Conservation (phyloP, 2,113 vertebrate genomes). For the Serinus canaria region DNA sequence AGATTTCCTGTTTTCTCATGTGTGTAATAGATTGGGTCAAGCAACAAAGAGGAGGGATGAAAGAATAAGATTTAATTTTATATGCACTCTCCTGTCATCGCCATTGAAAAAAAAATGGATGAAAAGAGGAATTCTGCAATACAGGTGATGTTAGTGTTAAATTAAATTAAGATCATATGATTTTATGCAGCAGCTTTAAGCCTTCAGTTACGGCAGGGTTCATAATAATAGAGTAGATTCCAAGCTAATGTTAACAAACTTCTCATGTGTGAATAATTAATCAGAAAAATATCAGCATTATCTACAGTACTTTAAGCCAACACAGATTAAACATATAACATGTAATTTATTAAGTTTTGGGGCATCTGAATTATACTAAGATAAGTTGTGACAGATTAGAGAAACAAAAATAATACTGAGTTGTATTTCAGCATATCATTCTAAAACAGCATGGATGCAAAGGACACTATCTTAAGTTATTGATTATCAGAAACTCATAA, state of each 20-base stretch:
- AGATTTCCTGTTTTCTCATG: conserved; percentile 76
- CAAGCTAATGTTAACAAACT: conserved; percentile 31
- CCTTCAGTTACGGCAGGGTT: conserved; percentile 36
- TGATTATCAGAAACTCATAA: not conserved
- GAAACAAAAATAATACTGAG: not conserved
- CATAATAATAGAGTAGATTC: conserved; percentile 41
- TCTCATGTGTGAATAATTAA: conserved; percentile 3
- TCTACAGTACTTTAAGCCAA: not conserved
- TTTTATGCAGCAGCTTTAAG: conserved; percentile 51
- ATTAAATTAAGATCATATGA: conserved; percentile 65
- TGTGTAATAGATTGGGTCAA: conserved; percentile 75
- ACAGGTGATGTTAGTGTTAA: conserved; percentile 59
- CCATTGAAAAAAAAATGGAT: not conserved
- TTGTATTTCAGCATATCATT: not conserved
- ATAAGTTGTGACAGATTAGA: not conserved
- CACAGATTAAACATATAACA: not conserved
- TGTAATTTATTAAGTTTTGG: not conserved
- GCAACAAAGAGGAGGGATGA: conserved; percentile 48
- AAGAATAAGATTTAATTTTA: conserved; percentile 56
- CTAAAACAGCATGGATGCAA: not conserved
- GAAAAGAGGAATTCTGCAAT: conserved; percentile 41
- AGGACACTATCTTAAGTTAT: not conserved
- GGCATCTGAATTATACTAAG: not conserved
- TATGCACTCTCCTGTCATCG: conserved; percentile 16
- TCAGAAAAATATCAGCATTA: conserved; percentile 15